Evolutionary conservation across 2,797 vertebrate genomes (phyloP).

Genomic region (Monodelphis domestica): DNA sequence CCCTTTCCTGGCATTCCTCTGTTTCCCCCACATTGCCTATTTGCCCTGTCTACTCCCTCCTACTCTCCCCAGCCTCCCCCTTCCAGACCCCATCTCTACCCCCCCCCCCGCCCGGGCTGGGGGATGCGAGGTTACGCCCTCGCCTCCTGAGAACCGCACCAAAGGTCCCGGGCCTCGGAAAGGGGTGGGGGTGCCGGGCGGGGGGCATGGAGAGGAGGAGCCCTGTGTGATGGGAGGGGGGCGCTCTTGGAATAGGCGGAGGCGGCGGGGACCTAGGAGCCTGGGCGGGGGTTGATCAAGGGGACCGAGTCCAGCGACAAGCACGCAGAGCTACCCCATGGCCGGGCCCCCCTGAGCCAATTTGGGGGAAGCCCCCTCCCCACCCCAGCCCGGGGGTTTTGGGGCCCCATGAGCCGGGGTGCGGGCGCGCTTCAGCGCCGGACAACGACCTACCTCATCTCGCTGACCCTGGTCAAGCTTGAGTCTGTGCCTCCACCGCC

Average conservation of each 20-base stretch:
- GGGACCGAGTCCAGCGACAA: conserved; percentile 75
- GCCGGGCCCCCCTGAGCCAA: conserved; percentile 79
- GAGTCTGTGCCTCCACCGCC: conserved; percentile 89
- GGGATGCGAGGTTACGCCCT: conserved; percentile 65
- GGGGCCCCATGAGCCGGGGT: conserved; percentile 93
- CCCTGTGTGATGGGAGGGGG: conserved; percentile 81
- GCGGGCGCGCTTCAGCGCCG: conserved; percentile 91
- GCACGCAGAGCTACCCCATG: conserved; percentile 79
- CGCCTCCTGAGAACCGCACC: conserved; percentile 73
- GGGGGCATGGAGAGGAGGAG: conserved; percentile 76
- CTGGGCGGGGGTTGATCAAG: conserved; percentile 74
- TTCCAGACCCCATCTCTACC: conserved; percentile 67
- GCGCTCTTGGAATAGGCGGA: conserved; percentile 76
- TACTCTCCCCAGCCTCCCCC: conserved; percentile 59
- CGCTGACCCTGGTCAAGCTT: conserved; percentile 96
- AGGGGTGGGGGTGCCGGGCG: conserved; percentile 76
- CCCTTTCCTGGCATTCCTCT: conserved; percentile 48
- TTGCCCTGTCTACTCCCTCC: conserved; percentile 45
- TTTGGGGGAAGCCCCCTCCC: conserved; percentile 75
- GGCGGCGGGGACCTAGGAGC: conserved; percentile 79
- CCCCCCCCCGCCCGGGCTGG: conserved; percentile 73
- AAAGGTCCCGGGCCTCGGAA: conserved; percentile 76
- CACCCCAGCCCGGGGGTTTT: conserved; percentile 83
- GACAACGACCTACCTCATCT: conserved; percentile 98
- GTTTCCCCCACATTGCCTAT: conserved; percentile 58